Conservation (phyloP, 2,797 vertebrate genomes). For the Cynodonichthys magdalenae region DNA sequence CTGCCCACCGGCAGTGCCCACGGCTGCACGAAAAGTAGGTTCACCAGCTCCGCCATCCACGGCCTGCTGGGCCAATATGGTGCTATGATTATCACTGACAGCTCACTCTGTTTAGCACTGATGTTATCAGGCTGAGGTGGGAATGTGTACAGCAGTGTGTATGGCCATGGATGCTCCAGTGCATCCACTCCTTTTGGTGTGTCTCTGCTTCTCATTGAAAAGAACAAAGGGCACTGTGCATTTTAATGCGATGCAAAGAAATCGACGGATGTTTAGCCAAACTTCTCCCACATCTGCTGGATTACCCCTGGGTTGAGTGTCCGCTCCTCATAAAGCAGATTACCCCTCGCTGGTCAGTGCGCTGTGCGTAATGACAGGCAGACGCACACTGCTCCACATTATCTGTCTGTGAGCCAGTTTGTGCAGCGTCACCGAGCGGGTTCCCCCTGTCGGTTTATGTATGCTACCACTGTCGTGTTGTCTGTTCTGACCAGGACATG, state of each 20-base stretch:
- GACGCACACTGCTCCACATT: no score
- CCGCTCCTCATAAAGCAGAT: no score
- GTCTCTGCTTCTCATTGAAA: not conserved
- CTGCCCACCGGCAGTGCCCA: no score
- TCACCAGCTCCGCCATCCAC: no score
- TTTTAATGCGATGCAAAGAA: not conserved
- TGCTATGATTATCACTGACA: not conserved
- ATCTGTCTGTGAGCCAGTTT: not conserved
- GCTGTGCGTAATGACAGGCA: no score
- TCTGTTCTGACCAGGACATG: not conserved
- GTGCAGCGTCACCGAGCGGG: not conserved
- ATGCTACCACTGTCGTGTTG: not conserved
- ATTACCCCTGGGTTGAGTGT: no score
- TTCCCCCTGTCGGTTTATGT: not conserved
- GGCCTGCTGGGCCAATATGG: no score
- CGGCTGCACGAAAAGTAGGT: no score
- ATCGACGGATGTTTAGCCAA: not conserved
- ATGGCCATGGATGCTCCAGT: not conserved
- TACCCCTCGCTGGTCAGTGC: no score
- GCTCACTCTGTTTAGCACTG: not conserved
- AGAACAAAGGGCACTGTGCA: not conserved
- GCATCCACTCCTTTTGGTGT: not conserved
- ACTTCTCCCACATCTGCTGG: no score
- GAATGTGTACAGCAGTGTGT: no score
- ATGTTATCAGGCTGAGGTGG: no score